A percentile compares a stretch with the other conserved stretches of the same genome.
Conservation (phyloP, 2,797 vertebrate species). For the Myotis myotis region DNA sequence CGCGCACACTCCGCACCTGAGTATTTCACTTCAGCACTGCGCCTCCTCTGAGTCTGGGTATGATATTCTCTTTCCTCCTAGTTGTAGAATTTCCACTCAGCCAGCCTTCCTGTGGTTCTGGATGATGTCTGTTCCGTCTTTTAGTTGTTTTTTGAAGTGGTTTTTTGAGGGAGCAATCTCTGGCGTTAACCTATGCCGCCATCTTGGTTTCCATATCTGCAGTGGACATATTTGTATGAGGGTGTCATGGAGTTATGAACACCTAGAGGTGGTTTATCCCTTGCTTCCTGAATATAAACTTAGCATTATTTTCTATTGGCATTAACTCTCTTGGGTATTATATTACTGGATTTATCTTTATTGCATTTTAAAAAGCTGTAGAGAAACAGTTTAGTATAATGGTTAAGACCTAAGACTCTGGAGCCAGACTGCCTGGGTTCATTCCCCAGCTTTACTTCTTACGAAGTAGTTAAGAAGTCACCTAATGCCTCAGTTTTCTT, state of each 20-base stretch:
- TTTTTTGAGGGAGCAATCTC: no score
- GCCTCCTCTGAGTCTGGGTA: no score
- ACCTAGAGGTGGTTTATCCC: background rate
- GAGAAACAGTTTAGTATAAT: background rate
- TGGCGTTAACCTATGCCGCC: no score
- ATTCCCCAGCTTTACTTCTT: background rate
- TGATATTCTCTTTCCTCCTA: no score
- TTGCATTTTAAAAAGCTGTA: background rate
- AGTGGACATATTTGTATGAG: background rate
- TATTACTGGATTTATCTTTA: background rate
- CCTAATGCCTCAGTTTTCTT: background rate
- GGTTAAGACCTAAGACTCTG: background rate
- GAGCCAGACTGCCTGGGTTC: background rate
- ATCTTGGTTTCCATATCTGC: no score
- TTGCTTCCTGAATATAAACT: background rate
- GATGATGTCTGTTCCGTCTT: no score
- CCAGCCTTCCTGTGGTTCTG: no score
- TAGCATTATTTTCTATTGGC: background rate
- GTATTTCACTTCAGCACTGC: no score
- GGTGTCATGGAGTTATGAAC: background rate
- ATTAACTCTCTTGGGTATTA: background rate
- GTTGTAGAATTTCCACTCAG: no score
- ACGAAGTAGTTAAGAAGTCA: background rate
- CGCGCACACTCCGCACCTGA: no score
- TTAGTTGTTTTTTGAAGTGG: no score